Evolutionary conservation across 2,113 vertebrate genomes (phyloP), one percentile per base, ranked within the genome.

Genomic region (Nestor notabilis): DNA sequence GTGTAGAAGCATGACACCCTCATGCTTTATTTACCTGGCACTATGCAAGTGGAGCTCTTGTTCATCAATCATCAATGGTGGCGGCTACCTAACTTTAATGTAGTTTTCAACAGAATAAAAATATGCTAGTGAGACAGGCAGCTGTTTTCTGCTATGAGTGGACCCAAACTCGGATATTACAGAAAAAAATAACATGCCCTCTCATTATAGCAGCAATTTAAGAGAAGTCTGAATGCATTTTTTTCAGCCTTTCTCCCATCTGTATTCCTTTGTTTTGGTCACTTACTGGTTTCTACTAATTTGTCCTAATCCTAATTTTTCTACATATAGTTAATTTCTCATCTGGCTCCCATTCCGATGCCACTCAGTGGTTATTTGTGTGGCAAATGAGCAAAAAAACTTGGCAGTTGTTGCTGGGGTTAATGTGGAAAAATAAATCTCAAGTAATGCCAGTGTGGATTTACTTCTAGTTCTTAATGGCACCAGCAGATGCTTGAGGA

Each of bases 391-490:
- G 83, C 83, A 91, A 92, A 93, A 92, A 95, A 96, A 83, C 87
- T 97, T 98, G 97, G 97, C 98, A 97, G 96, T 98, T 94, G 89
- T 92, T 97, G 55, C 97, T 89, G 96, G 96, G 96, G 95, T 98
- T 98, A 98, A 98, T 97, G 94, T 97, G 97, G 97, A 98, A 98
- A 98, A 98, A 97, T 98, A 98, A 98, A 98, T 98, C 98, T 97
- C 97, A 95, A 90, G 96, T 97, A 98, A 96, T 98, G 98, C 97
- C 97, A 98, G 93, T 84, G 95, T 98, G 98, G 97, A 98, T 98
- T 98, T 98, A 97, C 95, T 98, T 98, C 97, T 97, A 96, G 61
- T 97, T 97, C 98, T 98, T 98, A 98, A 98, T 98, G 97, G 97
- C 97, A 97, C 83, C 96, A 98, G 96, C 98, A 98, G 98, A 98